Evolutionary conservation across 2,888 invertebrate species (phyloP).

Genomic region (Magallana nippona): DNA sequence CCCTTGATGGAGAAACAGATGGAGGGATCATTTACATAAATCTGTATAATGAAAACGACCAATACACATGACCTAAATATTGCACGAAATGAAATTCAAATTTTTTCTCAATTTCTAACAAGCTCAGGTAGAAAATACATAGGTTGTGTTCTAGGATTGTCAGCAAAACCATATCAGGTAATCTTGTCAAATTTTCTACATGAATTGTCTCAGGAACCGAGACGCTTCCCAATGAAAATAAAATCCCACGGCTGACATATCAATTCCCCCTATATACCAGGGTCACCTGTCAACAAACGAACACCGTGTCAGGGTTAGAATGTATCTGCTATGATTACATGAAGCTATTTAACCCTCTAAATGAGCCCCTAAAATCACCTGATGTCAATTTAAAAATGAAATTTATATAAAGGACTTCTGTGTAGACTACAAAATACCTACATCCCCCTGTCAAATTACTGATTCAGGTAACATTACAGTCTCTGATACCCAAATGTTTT

Average conservation of each 20-base stretch:
- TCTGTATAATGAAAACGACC: not conserved
- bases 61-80: not conserved
- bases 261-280: not conserved
- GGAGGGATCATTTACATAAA: not conserved
- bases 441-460: not conserved
- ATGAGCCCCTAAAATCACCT: not conserved
- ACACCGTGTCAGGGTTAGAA: not conserved
- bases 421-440: not conserved
- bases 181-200: constrained; percentile 33
- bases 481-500: not conserved
- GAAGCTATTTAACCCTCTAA: not conserved
- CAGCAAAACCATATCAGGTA: constrained; percentile 7
- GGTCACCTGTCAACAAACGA: not conserved
- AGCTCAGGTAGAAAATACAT: constrained; percentile 22
- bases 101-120: not conserved
- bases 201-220: constrained; percentile 2
- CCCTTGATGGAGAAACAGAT: constrained; percentile 9
- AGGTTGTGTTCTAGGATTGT: not conserved
- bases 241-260: constrained; percentile 15
- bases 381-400: too few relatives aligned
- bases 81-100: constrained; percentile 8
- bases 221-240: not conserved
- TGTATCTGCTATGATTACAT: not conserved
- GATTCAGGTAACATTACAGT: not conserved
- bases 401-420: too few relatives aligned